These are phyloP conservation scores for Cygnus buccinator DNA, from an alignment of 2,113 vertebrate species.

Conservation along the genomic window DNA sequence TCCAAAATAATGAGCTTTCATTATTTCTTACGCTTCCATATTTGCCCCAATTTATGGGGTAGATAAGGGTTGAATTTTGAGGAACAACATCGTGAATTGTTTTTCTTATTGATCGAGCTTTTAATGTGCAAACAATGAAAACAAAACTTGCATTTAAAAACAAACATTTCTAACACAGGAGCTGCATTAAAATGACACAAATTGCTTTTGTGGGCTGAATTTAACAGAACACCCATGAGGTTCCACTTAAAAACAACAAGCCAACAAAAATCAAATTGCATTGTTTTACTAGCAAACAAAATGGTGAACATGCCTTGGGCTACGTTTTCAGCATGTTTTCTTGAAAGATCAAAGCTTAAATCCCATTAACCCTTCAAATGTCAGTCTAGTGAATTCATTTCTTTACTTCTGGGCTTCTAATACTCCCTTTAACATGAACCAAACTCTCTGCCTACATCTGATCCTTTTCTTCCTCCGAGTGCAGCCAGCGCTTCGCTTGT, in stretches of 20 bases:
- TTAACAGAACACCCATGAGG: constrained; percentile 76
- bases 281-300: constrained; percentile 79
- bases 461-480: not conserved
- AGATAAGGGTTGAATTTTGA: constrained; percentile 32
- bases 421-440: not conserved
- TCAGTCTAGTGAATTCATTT: constrained; percentile 21
- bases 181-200: constrained; percentile 65
- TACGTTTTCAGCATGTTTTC: constrained; percentile 67
- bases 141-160: constrained; percentile 69
- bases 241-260: constrained; percentile 79
- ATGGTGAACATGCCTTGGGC: constrained; percentile 75
- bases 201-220: constrained; percentile 71
- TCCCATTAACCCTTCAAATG: constrained; percentile 47
- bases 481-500: not conserved
- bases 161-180: constrained; percentile 62
- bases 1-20: not conserved
- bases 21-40: not conserved
- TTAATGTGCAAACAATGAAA: constrained; percentile 64
- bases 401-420: not conserved
- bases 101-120: constrained; percentile 60
- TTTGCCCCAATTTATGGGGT: constrained; percentile 27
- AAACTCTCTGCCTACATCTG: not conserved
- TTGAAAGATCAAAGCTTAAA: constrained; percentile 71
- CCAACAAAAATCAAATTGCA: constrained; percentile 76
- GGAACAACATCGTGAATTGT: not conserved